Evolutionary conservation across 2,113 vertebrate species (phyloP).

Genomic region (Hippoglossus stenolepis): DNA sequence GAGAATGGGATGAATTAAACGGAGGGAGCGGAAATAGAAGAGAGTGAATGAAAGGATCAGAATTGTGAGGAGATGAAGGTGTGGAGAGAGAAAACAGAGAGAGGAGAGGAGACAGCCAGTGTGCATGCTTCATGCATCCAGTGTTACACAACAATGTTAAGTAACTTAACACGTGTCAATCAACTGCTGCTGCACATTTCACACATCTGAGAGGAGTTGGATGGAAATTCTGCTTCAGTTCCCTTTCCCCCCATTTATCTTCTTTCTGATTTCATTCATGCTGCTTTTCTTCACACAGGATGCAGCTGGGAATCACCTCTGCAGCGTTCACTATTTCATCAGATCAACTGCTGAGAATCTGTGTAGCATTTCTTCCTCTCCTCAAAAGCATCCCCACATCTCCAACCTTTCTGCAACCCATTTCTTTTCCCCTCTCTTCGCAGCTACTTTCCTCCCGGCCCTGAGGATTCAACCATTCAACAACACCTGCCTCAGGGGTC

Average conservation of each 20-base stretch:
- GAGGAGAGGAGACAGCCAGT: neutral
- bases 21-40: neutral
- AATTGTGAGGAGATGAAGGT: neutral
- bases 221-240: neutral
- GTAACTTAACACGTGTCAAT: constrained; percentile 53
- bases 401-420: neutral
- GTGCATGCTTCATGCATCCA: constrained; percentile 25
- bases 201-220: neutral
- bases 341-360: neutral
- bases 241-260: neutral
- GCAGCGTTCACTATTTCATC: neutral
- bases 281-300: constrained; percentile 5
- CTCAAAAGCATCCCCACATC: neutral
- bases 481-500: neutral
- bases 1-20: neutral
- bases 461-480: too few relatives aligned
- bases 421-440: neutral
- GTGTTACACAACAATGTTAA: constrained; percentile 76
- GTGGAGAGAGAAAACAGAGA: neutral
- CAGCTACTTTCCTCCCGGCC: neutral
- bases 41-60: neutral
- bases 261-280: neutral
- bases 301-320: neutral
- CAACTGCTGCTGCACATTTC: neutral
- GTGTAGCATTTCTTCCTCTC: neutral